Evolutionary conservation across 2,113 vertebrate species (phyloP).

Genomic region (Daubentonia madagascariensis): DNA sequence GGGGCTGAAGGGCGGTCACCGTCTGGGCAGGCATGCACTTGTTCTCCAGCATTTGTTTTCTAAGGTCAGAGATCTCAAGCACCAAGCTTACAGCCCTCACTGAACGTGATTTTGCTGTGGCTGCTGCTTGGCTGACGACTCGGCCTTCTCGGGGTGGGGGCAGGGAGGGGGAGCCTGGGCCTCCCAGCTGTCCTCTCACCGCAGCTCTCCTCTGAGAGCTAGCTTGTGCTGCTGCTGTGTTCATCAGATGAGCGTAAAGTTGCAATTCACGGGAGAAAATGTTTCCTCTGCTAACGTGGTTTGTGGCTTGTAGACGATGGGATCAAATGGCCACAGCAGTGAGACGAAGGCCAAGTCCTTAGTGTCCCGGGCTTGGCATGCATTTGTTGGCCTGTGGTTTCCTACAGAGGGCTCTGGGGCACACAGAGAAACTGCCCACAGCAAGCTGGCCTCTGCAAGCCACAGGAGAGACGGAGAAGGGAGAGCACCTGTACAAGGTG

Average conservation of each 20-base stretch:
- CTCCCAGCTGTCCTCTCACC: not conserved
- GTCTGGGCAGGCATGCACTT: fast-evolving
- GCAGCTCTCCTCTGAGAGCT: not conserved
- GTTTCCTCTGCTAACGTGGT: not conserved
- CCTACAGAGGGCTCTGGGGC: not conserved
- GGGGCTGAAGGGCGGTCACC: not conserved
- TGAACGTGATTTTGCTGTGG: not conserved
- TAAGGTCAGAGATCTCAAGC: not conserved
- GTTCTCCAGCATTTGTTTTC: not conserved
- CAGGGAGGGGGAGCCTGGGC: not conserved
- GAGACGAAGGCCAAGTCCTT: conserved; percentile 6
- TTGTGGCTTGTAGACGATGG: not conserved
- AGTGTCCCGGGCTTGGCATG: not conserved
- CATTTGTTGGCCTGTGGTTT: not conserved
- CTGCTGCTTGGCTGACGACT: not conserved
- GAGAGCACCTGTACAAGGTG: not conserved
- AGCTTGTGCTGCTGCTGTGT: not conserved
- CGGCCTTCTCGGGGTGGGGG: not conserved
- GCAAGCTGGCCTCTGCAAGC: not conserved
- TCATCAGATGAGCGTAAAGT: not conserved
- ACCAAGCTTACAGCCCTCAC: not conserved
- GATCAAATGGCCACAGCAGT: not conserved
- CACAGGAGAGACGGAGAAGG: fast-evolving
- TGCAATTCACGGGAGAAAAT: not conserved
- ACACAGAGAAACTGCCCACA: not conserved